A percentile compares a stretch with the other conserved stretches of the same genome.
phyloP scores from a whole-genome alignment of 2,888 invertebrate genomes.

The Zootermopsis nevadensis region DNA sequence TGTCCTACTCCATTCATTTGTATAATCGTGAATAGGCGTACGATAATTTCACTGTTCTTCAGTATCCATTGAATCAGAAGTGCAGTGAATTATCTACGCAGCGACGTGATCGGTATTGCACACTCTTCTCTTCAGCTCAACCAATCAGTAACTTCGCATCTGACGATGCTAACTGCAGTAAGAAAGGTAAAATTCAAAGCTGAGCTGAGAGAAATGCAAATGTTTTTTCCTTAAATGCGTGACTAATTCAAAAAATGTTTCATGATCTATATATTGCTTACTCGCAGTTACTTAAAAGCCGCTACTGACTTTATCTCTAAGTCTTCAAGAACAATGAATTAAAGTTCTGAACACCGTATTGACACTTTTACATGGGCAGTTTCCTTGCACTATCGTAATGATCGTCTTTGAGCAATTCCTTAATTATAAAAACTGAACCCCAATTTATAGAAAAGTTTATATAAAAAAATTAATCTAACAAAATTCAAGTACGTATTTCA shows the following conservation, averaged over 20 bases:
- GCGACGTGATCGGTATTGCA: not conserved
- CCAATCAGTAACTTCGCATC: not conserved
- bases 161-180: not conserved
- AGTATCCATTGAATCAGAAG: not conserved
- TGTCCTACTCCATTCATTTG: too few relatives aligned
- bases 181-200: not conserved
- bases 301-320: not conserved
- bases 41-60: constrained; percentile 7
- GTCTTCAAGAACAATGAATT: not conserved
- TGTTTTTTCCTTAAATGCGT: not conserved
- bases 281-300: not conserved
- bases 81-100: constrained; percentile 15
- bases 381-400: constrained; percentile 27
- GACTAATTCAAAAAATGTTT: constrained; percentile 4
- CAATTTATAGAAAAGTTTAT: not conserved
- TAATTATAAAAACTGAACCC: not conserved
- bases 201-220: not conserved
- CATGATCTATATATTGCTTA: not conserved
- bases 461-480: not conserved
- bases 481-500: not conserved
- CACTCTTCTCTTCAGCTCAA: not conserved
- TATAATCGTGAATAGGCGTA: not conserved
- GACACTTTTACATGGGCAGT: constrained; percentile 10
- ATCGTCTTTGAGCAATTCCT: constrained; percentile 42
- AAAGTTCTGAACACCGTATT: not conserved